phyloP scores from a whole-genome alignment of 2,797 vertebrate species.

The Anomalospiza imberbis region DNA sequence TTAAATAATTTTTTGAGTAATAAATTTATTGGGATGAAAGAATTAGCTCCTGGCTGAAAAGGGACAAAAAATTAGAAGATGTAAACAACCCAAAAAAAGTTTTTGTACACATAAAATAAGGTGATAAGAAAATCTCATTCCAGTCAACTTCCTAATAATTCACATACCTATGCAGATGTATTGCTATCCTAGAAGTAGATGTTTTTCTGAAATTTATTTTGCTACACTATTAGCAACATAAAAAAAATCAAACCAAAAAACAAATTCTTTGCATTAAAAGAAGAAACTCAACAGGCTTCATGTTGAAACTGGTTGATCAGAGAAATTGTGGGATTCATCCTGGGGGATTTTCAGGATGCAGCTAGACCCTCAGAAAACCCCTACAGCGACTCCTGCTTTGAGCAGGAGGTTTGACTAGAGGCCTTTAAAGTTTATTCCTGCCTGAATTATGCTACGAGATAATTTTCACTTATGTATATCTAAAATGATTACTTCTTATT shows the following conservation, averaged over 20 bases:
- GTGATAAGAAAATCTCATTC: neutral
- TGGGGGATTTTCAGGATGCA: neutral
- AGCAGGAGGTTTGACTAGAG: too few relatives aligned
- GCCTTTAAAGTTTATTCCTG: neutral
- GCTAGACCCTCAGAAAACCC: neutral
- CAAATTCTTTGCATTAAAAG: neutral
- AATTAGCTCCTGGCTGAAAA: neutral
- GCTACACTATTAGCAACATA: neutral
- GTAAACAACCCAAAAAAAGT: neutral
- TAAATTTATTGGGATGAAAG: neutral
- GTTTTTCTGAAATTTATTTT: neutral
- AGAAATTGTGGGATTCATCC: neutral
- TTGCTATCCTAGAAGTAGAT: neutral
- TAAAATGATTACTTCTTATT: neutral
- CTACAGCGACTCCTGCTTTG: neutral
- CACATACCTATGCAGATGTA: neutral
- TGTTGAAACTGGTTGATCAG: neutral
- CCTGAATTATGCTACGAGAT: neutral
- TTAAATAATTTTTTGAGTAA: neutral
- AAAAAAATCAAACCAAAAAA: neutral
- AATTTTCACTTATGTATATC: neutral
- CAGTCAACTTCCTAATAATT: neutral
- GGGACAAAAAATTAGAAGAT: neutral
- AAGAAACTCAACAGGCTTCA: neutral
- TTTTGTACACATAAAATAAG: neutral